Evolutionary conservation across 2,113 vertebrate species (phyloP).

Genomic region (Clarias magur): DNA sequence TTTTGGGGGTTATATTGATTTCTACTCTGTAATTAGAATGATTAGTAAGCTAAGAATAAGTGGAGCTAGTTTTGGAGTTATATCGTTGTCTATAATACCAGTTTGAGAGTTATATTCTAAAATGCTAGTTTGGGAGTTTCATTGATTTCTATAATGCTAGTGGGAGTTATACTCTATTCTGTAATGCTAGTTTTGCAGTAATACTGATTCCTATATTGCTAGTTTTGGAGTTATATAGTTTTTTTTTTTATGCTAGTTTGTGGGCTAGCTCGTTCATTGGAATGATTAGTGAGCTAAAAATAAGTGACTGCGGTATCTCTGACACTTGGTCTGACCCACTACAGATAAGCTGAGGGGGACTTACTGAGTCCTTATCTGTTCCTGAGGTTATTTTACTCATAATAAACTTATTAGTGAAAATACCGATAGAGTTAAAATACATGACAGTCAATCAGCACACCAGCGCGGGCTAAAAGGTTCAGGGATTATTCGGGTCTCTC

Average conservation of each 20-base stretch:
- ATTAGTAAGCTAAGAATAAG: too few relatives aligned
- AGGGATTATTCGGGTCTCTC: constrained; percentile 6
- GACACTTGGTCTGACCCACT: neutral
- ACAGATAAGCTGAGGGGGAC: constrained; percentile 15
- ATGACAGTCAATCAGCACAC: neutral
- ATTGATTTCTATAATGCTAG: neutral
- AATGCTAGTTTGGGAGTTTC: neutral
- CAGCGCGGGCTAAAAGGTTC: neutral
- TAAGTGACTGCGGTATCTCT: neutral
- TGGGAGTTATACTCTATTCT: neutral
- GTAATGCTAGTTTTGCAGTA: neutral
- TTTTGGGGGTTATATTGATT: neutral
- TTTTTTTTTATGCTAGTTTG: neutral
- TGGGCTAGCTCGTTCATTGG: neutral
- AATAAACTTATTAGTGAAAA: neutral
- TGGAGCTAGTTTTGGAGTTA: neutral
- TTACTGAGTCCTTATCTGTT: constrained; percentile 10
- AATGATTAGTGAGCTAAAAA: neutral
- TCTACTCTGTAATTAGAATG: neutral
- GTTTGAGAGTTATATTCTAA: neutral
- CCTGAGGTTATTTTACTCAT: constrained; percentile 2
- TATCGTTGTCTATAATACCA: neutral
- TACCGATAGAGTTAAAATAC: neutral
- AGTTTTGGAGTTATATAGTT: neutral
- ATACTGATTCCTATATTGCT: neutral